Conservation (phyloP, 2,888 invertebrate species). For the Orthosia gracilis region DNA sequence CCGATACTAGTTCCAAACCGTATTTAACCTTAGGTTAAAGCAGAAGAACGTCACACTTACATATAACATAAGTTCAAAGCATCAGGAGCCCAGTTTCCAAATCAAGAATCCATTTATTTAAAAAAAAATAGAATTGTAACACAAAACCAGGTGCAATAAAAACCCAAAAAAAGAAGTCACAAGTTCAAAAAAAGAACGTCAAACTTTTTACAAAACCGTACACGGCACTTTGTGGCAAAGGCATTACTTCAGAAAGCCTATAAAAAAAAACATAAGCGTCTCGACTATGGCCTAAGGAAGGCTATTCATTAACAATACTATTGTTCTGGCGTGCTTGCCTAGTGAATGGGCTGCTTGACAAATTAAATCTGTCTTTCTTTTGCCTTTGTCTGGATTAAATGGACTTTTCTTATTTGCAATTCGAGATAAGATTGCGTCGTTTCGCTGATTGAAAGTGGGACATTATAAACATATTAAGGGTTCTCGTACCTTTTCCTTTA, state of each 20-base stretch:
- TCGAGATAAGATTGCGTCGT: constrained; percentile 41
- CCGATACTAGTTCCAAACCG: too few species aligned
- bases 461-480: constrained; percentile 44
- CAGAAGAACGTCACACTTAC: too few species aligned
- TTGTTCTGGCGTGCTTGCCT: constrained; percentile 61
- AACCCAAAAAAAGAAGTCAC: constrained; percentile 21
- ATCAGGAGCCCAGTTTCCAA: background rate
- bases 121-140: background rate
- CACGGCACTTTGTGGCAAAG: constrained; percentile 57
- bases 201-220: constrained; percentile 43
- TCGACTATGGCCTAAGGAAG: constrained; percentile 52
- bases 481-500: background rate
- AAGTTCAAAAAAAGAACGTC: constrained; percentile 48
- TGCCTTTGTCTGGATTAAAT: constrained; percentile 66
- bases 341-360: constrained; percentile 66
- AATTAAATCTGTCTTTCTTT: constrained; percentile 70
- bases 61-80: too few species aligned
- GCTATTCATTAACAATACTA: constrained; percentile 66
- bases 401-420: constrained; percentile 68
- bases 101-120: too few species aligned
- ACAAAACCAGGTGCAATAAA: constrained; percentile 14
- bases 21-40: too few species aligned
- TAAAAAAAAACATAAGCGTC: constrained; percentile 51
- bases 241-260: constrained; percentile 29
- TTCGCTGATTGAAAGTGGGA: constrained; percentile 48